Percentiles rank a stretch among this genome's conserved stretches.
phyloP scores from a whole-genome alignment of 2,113 vertebrate genomes.

The Ciconia maguari region DNA sequence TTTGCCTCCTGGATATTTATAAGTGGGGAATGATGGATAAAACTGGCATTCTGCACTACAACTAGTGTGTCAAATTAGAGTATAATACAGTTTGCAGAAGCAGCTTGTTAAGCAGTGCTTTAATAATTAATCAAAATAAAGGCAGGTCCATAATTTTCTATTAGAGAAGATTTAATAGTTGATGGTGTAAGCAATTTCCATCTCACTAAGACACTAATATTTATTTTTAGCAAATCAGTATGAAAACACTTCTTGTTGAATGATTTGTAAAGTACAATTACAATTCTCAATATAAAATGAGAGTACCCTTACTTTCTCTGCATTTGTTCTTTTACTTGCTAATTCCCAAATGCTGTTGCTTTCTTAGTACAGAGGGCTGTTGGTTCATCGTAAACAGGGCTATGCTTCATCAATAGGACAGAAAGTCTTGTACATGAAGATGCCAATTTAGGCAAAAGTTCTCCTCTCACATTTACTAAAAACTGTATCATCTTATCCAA shows the following conservation, averaged over 20 bases:
- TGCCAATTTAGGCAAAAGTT: not conserved
- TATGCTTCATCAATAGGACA: not conserved
- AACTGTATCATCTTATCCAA: not conserved
- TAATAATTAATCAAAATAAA: constrained; percentile 14
- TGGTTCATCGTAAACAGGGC: not conserved
- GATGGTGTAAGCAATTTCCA: not conserved
- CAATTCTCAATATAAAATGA: not conserved
- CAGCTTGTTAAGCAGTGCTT: not conserved
- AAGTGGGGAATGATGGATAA: not conserved
- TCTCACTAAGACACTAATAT: not conserved
- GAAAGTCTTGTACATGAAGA: not conserved
- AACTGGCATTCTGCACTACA: not conserved
- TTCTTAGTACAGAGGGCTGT: not conserved
- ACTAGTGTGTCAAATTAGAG: not conserved
- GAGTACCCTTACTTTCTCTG: not conserved
- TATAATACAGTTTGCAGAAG: not conserved
- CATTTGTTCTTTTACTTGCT: not conserved
- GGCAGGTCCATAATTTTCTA: not conserved
- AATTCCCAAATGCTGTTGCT: not conserved
- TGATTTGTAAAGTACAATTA: not conserved
- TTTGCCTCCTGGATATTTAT: not conserved
- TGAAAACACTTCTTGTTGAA: not conserved
- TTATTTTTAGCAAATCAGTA: not conserved
- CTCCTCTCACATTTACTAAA: not conserved
- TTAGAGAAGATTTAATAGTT: not conserved